Percentiles rank a stretch among this genome's conserved stretches.
Evolutionary conservation across 2,888 invertebrate genomes (phyloP).

Genomic region (Limnephilus lunatus): DNA sequence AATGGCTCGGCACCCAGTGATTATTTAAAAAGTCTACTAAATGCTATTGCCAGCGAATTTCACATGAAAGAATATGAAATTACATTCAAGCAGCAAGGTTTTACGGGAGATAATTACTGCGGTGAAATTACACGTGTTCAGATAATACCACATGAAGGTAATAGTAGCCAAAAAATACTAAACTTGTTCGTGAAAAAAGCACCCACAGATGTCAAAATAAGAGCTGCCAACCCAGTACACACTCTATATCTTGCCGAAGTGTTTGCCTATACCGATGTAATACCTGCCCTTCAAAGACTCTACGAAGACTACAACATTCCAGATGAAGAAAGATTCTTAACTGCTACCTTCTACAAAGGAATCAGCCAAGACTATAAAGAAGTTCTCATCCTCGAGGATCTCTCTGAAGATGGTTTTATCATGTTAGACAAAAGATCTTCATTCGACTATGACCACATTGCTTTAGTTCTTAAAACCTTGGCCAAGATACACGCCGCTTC

Average conservation of each 20-base stretch:
- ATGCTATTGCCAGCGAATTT: conserved; percentile 4
- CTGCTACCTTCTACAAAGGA: conserved; percentile 69
- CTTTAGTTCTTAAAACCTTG: conserved; percentile 69
- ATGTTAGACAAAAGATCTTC: conserved; percentile 69
- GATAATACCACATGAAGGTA: neutral
- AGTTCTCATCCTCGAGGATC: conserved; percentile 70
- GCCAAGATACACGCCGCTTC: conserved; percentile 74
- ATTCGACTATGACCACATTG: conserved; percentile 71
- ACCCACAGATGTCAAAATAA: neutral
- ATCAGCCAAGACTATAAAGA: conserved; percentile 68
- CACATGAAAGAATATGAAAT: conserved; percentile 26
- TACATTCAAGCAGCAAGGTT: neutral
- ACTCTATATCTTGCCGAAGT: conserved; percentile 45
- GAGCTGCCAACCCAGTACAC: neutral
- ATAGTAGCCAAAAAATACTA: neutral
- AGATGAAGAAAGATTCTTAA: conserved; percentile 67
- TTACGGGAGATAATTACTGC: conserved; percentile 38
- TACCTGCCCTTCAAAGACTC: conserved; percentile 61
- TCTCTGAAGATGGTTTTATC: conserved; percentile 69
- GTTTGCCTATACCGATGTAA: conserved; percentile 11
- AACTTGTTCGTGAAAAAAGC: neutral
- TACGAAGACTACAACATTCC: conserved; percentile 68
- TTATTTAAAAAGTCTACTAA: conserved; percentile 3
- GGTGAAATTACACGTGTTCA: conserved; percentile 31
- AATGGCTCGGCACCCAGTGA: neutral